Evolutionary conservation across 1,140 invertebrate genomes (phyloP).

Genomic region (Bradynema listronoti): DNA sequence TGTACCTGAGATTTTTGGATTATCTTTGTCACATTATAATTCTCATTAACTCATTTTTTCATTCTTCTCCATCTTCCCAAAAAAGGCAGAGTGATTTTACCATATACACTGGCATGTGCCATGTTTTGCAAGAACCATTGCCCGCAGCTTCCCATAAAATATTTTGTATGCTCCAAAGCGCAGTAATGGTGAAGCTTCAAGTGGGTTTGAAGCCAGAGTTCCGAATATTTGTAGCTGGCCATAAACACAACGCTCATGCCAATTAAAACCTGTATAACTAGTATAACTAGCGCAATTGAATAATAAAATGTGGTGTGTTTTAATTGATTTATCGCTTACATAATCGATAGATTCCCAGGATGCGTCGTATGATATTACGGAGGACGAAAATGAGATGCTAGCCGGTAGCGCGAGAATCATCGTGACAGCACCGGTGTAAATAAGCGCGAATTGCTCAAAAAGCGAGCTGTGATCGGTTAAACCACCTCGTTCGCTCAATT

Average conservation of each 20-base stretch:
- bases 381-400: slow-evolving; percentile 33
- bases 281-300: neutral
- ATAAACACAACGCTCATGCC: slow-evolving; percentile 33
- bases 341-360: slow-evolving; percentile 46
- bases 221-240: slow-evolving; percentile 35
- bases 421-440: slow-evolving; percentile 19
- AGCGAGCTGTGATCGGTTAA: neutral
- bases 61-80: no score
- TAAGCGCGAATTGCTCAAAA: slow-evolving; percentile 33
- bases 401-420: slow-evolving; percentile 32
- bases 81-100: no score
- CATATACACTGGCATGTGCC: slow-evolving; percentile 36
- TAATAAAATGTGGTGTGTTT: neutral
- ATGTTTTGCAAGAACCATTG: slow-evolving; percentile 49
- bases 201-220: slow-evolving; percentile 33
- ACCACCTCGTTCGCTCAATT: neutral
- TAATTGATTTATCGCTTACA: slow-evolving; percentile 32
- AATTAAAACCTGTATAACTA: slow-evolving; percentile 21
- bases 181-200: slow-evolving; percentile 26
- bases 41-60: no score
- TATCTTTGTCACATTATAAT: no score
- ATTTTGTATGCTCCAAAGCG: slow-evolving; percentile 39
- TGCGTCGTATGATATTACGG: slow-evolving; percentile 39
- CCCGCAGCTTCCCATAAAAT: slow-evolving; percentile 37
- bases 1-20: no score